phyloP scores from a whole-genome alignment of 1,140 invertebrate species.

The Microplitis mediator region DNA sequence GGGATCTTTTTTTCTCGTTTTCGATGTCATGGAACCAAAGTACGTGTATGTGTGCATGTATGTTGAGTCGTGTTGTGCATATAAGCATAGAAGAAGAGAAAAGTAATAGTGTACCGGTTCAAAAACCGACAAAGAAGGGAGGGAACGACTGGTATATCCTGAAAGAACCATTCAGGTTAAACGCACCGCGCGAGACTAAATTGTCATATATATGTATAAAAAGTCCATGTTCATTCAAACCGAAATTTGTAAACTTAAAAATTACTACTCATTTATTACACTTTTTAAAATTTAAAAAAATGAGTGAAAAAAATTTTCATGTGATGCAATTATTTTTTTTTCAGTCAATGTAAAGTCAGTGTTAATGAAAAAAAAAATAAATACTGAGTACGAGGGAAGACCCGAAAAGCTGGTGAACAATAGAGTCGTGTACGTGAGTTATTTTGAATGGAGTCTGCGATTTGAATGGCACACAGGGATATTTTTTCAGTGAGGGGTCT shows the following conservation, averaged over 20 bases:
- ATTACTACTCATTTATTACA: no score
- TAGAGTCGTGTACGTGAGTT: slow-evolving; percentile 28
- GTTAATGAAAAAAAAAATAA: no score
- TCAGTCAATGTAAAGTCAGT: no score
- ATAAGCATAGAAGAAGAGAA: slow-evolving; percentile 10
- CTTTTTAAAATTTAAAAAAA: no score
- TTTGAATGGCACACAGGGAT: slow-evolving; percentile 43
- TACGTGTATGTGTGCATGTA: neutral
- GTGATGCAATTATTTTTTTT: no score
- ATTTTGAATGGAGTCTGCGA: slow-evolving; percentile 53
- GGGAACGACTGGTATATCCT: slow-evolving; percentile 50
- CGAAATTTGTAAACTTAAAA: no score
- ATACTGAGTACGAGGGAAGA: neutral
- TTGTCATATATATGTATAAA: slow-evolving; percentile 31
- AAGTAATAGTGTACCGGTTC: slow-evolving; percentile 53
- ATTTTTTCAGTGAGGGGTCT: slow-evolving; percentile 49
- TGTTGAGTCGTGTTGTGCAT: neutral
- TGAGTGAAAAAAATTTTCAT: no score
- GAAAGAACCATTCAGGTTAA: slow-evolving; percentile 61
- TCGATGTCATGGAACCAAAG: no score
- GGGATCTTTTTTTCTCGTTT: neutral
- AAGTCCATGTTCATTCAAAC: neutral
- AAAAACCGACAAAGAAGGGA: slow-evolving; percentile 55
- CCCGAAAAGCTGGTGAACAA: slow-evolving; percentile 42
- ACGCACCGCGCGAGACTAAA: slow-evolving; percentile 54